phyloP scores from a whole-genome alignment of 2,113 vertebrate species.

The Loxodonta africana region DNA sequence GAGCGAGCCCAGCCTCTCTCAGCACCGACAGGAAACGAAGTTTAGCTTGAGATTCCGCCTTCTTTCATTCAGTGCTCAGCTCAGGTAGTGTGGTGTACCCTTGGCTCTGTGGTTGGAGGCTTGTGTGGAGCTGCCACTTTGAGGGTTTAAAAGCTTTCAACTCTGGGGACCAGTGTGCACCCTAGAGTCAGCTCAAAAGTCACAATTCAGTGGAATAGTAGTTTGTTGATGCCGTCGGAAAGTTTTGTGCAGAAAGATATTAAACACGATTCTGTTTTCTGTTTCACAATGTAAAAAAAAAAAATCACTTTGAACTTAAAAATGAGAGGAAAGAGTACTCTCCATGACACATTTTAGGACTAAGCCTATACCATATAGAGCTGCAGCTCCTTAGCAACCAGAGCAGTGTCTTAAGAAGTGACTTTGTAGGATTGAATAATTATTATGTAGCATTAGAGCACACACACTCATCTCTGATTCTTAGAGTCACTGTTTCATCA shows the following conservation, averaged over 20 bases:
- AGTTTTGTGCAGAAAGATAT: conserved; percentile 57
- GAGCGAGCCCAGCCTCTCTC: background rate
- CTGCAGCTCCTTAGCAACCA: background rate
- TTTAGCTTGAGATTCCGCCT: conserved; percentile 60
- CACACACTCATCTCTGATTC: background rate
- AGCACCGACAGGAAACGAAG: conserved; percentile 65
- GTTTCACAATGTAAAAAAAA: background rate
- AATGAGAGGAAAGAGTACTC: background rate
- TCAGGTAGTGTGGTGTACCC: background rate
- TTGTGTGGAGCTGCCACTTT: background rate
- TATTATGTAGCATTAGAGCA: background rate
- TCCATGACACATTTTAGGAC: background rate
- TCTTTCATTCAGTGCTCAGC: background rate
- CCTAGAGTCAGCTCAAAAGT: background rate
- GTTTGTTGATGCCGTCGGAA: conserved; percentile 28
- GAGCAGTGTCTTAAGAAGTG: background rate
- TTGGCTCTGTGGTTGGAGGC: background rate
- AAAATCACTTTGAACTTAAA: conserved; percentile 32
- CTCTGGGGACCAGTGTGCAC: background rate
- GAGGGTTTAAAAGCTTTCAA: background rate
- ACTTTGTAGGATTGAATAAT: background rate
- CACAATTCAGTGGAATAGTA: background rate
- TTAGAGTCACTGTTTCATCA: background rate
- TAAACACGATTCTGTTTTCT: conserved; percentile 50
- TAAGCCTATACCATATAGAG: background rate